Evolutionary conservation across 2,113 vertebrate species (phyloP).

Genomic region (Hipposideros armiger): DNA sequence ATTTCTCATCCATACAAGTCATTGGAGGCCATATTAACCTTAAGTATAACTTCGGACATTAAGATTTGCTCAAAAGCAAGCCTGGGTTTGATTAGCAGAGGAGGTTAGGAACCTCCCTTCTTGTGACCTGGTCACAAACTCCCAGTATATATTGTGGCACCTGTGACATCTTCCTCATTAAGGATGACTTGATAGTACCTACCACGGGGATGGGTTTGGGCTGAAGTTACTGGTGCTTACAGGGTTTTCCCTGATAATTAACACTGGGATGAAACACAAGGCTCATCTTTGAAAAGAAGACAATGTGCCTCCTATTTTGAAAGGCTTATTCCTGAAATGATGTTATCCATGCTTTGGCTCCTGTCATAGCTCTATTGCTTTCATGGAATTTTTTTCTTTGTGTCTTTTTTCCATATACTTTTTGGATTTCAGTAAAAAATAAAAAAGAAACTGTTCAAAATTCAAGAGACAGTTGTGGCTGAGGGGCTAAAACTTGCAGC

Average conservation of each 20-base stretch:
- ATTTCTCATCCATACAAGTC: slow-evolving; percentile 17
- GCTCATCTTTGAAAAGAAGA: slow-evolving; percentile 30
- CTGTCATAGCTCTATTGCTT: slow-evolving; percentile 6
- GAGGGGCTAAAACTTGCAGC: background rate
- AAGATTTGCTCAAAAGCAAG: slow-evolving; percentile 15
- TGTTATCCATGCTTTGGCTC: background rate
- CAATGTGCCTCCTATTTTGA: background rate
- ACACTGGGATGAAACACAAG: background rate
- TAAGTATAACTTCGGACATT: slow-evolving; percentile 9
- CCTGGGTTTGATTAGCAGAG: background rate
- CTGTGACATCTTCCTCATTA: background rate
- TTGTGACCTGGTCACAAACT: background rate
- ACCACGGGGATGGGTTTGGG: background rate
- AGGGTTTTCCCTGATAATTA: slow-evolving; percentile 26
- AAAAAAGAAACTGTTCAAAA: background rate
- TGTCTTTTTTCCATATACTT: background rate
- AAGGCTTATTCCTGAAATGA: slow-evolving; percentile 49
- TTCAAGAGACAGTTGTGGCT: slow-evolving; percentile 10
- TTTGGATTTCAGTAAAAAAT: background rate
- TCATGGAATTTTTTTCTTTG: background rate
- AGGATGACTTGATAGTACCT: slow-evolving; percentile 4
- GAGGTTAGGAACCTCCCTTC: slow-evolving; percentile 24
- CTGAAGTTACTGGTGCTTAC: background rate
- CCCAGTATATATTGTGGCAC: slow-evolving; percentile 1
- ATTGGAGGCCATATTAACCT: background rate